Conservation (phyloP, 2,113 vertebrate genomes). For the Paralichthys olivaceus region DNA sequence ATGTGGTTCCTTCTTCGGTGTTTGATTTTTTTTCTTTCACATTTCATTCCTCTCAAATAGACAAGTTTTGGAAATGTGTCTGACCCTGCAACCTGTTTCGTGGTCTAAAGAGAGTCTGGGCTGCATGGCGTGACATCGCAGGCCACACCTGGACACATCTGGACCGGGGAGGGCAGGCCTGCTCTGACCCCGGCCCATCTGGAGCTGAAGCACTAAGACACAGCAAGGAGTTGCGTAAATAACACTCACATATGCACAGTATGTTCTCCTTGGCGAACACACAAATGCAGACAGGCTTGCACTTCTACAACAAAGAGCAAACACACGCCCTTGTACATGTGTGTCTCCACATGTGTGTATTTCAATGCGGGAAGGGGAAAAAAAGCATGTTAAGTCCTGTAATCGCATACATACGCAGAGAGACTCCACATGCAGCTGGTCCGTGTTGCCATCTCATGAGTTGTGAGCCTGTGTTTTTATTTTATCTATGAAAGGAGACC, state of each 20-base stretch:
- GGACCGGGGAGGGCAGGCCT: slow-evolving; percentile 40
- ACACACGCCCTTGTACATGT: slow-evolving; percentile 6
- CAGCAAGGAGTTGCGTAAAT: slow-evolving; percentile 60
- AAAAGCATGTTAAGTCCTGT: slow-evolving; percentile 24
- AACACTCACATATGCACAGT: slow-evolving; percentile 52
- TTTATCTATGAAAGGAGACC: slow-evolving; percentile 63
- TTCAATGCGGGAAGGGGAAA: slow-evolving; percentile 13
- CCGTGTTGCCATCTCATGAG: slow-evolving; percentile 40
- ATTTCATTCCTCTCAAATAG: slow-evolving; percentile 8
- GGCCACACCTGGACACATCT: slow-evolving; percentile 69
- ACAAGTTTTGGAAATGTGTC: slow-evolving; percentile 10
- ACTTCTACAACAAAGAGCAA: slow-evolving; percentile 27
- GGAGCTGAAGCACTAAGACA: slow-evolving; percentile 55
- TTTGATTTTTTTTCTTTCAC: not conserved
- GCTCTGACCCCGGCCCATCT: slow-evolving; percentile 68
- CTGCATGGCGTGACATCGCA: slow-evolving; percentile 30
- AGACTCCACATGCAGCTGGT: slow-evolving; percentile 45
- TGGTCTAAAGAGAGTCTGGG: slow-evolving; percentile 41
- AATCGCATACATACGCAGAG: slow-evolving; percentile 30
- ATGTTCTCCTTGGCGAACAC: slow-evolving; percentile 46
- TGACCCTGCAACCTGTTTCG: slow-evolving; percentile 22
- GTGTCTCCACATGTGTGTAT: not conserved
- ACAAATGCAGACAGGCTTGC: slow-evolving; percentile 45
- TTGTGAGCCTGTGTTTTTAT: slow-evolving; percentile 58
- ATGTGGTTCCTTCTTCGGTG: not conserved